Evolutionary conservation across 2,888 invertebrate species (phyloP).

Genomic region (Agonum fuliginosum): DNA sequence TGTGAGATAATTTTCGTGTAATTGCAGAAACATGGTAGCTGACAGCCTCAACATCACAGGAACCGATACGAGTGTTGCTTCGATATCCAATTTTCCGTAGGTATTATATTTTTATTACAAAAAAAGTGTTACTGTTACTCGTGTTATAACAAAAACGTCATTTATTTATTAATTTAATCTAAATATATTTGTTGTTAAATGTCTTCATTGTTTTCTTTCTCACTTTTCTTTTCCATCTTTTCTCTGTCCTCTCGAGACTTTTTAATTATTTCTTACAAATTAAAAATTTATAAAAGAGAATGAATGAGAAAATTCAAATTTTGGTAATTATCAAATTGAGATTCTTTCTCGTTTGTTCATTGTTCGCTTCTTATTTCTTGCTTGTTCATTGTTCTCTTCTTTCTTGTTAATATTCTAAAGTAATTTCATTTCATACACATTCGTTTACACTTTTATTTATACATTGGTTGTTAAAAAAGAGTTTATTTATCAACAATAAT

Average conservation of each 20-base stretch:
- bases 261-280: background rate
- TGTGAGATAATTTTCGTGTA: slow-evolving; percentile 55
- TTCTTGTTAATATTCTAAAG: too few species aligned
- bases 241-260: slow-evolving; percentile 12
- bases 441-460: too few species aligned
- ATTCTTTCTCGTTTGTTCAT: too few species aligned
- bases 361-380: too few species aligned
- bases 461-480: too few species aligned
- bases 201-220: slow-evolving; percentile 24
- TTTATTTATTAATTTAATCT: slow-evolving; percentile 36
- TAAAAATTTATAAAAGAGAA: background rate
- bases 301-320: too few species aligned
- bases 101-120: slow-evolving; percentile 48
- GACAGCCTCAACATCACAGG: slow-evolving; percentile 56
- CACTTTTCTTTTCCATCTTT: slow-evolving; percentile 33
- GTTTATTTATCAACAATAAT: too few species aligned
- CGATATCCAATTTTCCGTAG: slow-evolving; percentile 59
- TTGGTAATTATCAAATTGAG: too few species aligned
- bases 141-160: background rate
- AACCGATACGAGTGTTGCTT: slow-evolving; percentile 55
- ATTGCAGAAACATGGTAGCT: slow-evolving; percentile 55
- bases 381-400: too few species aligned
- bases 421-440: too few species aligned
- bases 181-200: slow-evolving; percentile 32
- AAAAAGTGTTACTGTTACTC: slow-evolving; percentile 6